phyloP scores from a whole-genome alignment of 2,797 vertebrate species.

The Crossoptilon crossoptilon region DNA sequence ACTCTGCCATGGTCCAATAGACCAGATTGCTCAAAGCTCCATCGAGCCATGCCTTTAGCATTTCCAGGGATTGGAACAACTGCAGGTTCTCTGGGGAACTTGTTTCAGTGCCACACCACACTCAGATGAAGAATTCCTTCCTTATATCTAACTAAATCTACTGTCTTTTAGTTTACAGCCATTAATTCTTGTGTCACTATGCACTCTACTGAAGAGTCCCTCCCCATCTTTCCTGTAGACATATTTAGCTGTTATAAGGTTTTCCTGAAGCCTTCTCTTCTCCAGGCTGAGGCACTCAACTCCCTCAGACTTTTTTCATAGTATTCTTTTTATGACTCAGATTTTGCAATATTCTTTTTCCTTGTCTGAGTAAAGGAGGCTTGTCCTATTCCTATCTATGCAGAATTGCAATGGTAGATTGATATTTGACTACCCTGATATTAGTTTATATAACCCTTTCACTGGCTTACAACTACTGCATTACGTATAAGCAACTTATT shows the following conservation, averaged over 20 bases:
- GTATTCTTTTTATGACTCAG: background rate
- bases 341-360: background rate
- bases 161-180: background rate
- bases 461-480: background rate
- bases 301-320: background rate
- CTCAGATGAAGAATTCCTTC: background rate
- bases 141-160: background rate
- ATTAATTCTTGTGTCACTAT: background rate
- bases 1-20: background rate
- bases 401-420: background rate
- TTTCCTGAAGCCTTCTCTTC: background rate
- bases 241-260: background rate
- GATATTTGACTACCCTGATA: background rate
- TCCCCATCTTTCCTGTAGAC: background rate
- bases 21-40: background rate
- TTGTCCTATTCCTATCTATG: background rate
- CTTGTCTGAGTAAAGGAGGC: background rate
- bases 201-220: background rate
- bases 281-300: background rate
- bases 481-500: background rate
- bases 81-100: background rate
- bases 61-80: background rate
- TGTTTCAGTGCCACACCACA: background rate
- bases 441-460: background rate
- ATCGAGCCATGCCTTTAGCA: background rate